phyloP scores from a whole-genome alignment of 2,888 invertebrate genomes.

The Melanargia galathea region DNA sequence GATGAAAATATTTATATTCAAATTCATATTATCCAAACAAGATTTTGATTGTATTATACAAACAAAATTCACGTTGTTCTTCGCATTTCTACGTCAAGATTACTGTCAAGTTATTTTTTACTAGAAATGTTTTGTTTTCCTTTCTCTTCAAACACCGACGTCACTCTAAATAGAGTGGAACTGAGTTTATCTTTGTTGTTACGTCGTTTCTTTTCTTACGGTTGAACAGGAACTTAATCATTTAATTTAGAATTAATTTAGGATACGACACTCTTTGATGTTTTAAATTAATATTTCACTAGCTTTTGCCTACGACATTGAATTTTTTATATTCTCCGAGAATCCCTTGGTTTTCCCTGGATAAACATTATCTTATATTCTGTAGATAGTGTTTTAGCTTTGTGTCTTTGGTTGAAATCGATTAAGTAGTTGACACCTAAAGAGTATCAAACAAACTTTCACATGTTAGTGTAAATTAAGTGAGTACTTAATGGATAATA shows the following conservation, averaged over 20 bases:
- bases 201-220: background rate
- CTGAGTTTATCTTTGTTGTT: conserved; percentile 23
- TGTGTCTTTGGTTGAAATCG: no score
- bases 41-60: background rate
- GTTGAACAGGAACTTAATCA: background rate
- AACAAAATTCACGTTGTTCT: background rate
- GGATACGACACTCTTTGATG: background rate
- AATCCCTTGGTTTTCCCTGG: no score
- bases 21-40: background rate
- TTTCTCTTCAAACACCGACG: conserved; percentile 23
- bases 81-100: conserved; percentile 13
- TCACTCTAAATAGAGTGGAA: conserved; percentile 23
- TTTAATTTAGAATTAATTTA: background rate
- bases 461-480: no score
- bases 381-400: no score
- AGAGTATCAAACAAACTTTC: background rate
- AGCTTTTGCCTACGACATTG: background rate
- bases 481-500: no score
- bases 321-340: background rate
- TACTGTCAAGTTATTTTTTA: conserved; percentile 6
- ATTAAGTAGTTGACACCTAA: background rate
- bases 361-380: no score
- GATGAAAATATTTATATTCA: background rate
- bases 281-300: background rate
- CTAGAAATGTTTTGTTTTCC: conserved; percentile 5